phyloP scores from a whole-genome alignment of 2,113 vertebrate genomes.

The Formicarius rufipectus region DNA sequence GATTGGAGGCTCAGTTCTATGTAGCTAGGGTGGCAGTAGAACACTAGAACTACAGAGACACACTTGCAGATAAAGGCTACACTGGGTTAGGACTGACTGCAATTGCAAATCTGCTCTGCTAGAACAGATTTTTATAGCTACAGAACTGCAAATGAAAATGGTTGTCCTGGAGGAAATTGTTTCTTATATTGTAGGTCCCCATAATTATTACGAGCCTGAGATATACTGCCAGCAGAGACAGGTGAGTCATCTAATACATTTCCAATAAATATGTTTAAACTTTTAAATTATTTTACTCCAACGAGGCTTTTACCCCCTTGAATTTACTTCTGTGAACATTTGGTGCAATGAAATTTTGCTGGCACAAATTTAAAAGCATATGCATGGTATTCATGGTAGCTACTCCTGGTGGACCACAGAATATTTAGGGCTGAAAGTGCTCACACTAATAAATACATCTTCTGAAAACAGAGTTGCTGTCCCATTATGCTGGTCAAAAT shows the following conservation, averaged over 20 bases:
- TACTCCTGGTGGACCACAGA: neutral
- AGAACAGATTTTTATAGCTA: neutral
- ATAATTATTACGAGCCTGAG: neutral
- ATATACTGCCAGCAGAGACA: neutral
- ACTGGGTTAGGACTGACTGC: neutral
- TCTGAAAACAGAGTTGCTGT: neutral
- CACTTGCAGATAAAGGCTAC: neutral
- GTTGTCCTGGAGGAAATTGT: neutral
- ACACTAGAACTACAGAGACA: neutral
- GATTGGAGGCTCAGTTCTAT: neutral
- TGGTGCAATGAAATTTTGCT: slow-evolving; percentile 13
- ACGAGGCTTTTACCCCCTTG: neutral
- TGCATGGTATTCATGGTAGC: neutral
- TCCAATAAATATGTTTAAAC: neutral
- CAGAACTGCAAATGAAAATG: neutral
- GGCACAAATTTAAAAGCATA: neutral
- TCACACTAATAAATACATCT: neutral
- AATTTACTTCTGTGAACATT: neutral
- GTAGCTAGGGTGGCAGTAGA: neutral
- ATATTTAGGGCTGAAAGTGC: neutral
- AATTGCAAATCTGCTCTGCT: neutral
- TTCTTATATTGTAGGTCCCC: neutral
- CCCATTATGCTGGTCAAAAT: neutral
- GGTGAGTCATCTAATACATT: neutral
- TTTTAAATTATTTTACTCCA: neutral